These are phyloP conservation scores for Ophioninae sp. DNA, from an alignment of 2,888 invertebrate genomes.

Conservation along the genomic window DNA sequence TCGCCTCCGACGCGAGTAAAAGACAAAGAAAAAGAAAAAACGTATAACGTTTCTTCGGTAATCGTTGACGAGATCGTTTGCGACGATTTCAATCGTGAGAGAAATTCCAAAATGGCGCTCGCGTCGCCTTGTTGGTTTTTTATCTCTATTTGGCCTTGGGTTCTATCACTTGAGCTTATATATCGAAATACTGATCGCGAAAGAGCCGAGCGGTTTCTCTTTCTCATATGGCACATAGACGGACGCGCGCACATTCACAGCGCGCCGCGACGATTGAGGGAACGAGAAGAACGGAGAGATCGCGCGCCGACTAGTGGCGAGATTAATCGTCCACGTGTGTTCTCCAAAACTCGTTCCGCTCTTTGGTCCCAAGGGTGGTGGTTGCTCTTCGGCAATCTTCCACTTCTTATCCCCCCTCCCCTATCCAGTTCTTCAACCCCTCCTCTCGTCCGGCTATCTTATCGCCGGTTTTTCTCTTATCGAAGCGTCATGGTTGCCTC, in stretches of 20 bases:
- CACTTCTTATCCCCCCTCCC: slow-evolving; percentile 10
- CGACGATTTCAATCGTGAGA: slow-evolving; percentile 4
- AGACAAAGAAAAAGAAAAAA: no score
- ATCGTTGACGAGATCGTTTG: background rate
- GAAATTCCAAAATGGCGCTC: slow-evolving; percentile 7
- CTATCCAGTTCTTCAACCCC: background rate
- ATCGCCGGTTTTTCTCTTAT: slow-evolving; percentile 43
- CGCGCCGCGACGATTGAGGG: background rate
- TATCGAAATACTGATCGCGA: slow-evolving; percentile 35
- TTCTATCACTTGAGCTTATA: slow-evolving; percentile 36
- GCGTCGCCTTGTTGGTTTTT: slow-evolving; percentile 7
- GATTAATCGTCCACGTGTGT: slow-evolving; percentile 27
- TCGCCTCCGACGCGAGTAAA: background rate
- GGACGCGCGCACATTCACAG: background rate
- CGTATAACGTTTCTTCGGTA: background rate
- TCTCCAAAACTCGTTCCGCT: slow-evolving; percentile 28
- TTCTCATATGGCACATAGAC: slow-evolving; percentile 27
- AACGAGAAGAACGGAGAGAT: background rate
- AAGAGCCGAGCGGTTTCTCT: background rate
- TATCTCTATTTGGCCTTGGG: slow-evolving; percentile 43
- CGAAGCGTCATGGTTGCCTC: slow-evolving; percentile 9
- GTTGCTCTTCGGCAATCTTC: slow-evolving; percentile 14
- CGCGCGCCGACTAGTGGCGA: background rate
- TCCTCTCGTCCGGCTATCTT: slow-evolving; percentile 14
- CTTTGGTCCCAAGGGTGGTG: slow-evolving; percentile 28